These are phyloP conservation scores for Apeira syringaria DNA, from an alignment of 2,888 invertebrate species.

Conservation along the genomic window DNA sequence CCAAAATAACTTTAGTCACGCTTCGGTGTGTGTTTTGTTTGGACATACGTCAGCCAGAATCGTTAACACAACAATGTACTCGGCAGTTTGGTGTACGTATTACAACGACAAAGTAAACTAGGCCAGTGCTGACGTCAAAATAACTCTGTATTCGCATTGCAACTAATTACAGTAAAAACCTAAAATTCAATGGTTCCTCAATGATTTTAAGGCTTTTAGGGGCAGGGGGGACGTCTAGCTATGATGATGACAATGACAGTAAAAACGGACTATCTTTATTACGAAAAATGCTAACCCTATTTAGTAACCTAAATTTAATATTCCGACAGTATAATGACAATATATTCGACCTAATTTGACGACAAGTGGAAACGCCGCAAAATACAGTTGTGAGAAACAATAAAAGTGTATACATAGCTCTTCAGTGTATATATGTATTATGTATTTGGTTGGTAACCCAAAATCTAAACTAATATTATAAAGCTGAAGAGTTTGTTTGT, in stretches of 20 bases:
- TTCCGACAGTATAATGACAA: neutral
- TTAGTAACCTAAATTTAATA: neutral
- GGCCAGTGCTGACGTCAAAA: constrained; percentile 23
- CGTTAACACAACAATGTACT: constrained; percentile 13
- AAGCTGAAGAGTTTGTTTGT: no score
- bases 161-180: constrained; percentile 4
- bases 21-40: constrained; percentile 15
- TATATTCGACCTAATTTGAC: neutral
- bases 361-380: neutral
- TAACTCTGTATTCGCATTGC: neutral
- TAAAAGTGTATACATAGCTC: no score
- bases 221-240: no score
- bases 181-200: no score
- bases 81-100: neutral
- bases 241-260: no score
- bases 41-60: constrained; percentile 17
- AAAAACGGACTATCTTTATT: neutral
- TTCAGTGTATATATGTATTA: no score
- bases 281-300: neutral
- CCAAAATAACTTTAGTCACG: constrained; percentile 16
- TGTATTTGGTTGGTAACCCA: no score
- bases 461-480: no score
- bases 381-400: no score
- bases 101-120: constrained; percentile 10
- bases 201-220: no score